Percentiles rank a stretch among this genome's conserved stretches.
phyloP scores from a whole-genome alignment of 2,888 invertebrate species.

The Xanthorhoe designata region DNA sequence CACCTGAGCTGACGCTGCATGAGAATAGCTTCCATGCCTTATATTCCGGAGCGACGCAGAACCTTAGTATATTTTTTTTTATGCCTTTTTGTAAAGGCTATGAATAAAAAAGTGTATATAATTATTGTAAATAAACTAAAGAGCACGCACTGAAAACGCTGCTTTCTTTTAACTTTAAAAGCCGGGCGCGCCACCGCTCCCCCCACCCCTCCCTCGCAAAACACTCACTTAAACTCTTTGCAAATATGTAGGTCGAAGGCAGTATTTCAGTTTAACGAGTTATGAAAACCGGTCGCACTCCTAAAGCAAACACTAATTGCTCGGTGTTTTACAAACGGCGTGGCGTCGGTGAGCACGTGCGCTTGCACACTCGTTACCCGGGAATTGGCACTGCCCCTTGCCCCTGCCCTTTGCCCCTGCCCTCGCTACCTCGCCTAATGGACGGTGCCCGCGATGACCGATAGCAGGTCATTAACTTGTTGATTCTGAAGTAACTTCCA shows the following conservation, averaged over 20 bases:
- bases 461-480: conserved; percentile 33
- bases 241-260: neutral
- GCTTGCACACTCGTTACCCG: neutral
- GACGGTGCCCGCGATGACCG: conserved; percentile 20
- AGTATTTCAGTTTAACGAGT: neutral
- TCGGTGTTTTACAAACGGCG: conserved; percentile 1
- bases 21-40: too few species aligned
- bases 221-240: neutral
- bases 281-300: neutral
- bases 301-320: conserved; percentile 7
- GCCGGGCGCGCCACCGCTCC: neutral
- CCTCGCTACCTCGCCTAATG: neutral
- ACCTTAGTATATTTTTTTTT: too few species aligned
- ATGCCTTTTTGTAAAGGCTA: neutral
- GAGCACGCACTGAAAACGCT: neutral
- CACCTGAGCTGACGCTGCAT: too few species aligned
- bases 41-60: too few species aligned
- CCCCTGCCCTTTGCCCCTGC: neutral
- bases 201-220: neutral
- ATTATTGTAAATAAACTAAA: neutral
- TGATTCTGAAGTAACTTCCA: conserved; percentile 15
- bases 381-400: neutral
- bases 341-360: neutral
- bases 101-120: too few species aligned
- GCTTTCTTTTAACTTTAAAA: neutral